phyloP scores from a whole-genome alignment of 2,797 vertebrate species.

The Scolopax rusticola region DNA sequence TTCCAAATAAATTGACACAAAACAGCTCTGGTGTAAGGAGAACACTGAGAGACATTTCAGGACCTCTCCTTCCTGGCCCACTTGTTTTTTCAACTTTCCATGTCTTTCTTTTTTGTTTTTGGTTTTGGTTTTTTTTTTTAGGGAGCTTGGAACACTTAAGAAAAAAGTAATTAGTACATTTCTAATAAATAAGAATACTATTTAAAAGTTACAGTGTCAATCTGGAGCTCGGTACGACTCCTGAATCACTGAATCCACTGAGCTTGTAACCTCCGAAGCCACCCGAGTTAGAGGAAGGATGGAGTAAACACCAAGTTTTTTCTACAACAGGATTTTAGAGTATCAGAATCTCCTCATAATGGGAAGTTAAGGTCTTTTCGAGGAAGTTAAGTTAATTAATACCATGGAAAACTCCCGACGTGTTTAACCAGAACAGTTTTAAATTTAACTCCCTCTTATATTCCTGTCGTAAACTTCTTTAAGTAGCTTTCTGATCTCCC shows the following conservation, averaged over 20 bases:
- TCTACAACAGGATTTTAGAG: neutral
- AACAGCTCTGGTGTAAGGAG: neutral
- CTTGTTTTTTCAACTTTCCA: neutral
- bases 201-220: neutral
- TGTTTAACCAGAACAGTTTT: neutral
- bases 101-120: no score
- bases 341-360: neutral
- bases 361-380: neutral
- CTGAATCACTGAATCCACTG: neutral
- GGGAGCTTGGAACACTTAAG: neutral
- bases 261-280: neutral
- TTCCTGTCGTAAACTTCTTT: neutral
- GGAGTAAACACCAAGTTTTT: neutral
- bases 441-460: neutral
- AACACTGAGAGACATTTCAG: neutral
- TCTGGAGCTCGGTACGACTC: neutral
- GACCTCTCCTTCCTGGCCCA: neutral
- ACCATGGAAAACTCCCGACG: neutral
- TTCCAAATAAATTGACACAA: neutral
- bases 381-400: neutral
- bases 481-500: fast-evolving
- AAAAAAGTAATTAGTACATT: neutral
- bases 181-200: neutral
- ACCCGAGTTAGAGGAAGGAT: neutral
- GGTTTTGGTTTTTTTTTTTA: neutral